Base-by-base conservation (phyloP, 92 coral and sea anemone genomes). In the Epizoanthus rinbou region DNA sequence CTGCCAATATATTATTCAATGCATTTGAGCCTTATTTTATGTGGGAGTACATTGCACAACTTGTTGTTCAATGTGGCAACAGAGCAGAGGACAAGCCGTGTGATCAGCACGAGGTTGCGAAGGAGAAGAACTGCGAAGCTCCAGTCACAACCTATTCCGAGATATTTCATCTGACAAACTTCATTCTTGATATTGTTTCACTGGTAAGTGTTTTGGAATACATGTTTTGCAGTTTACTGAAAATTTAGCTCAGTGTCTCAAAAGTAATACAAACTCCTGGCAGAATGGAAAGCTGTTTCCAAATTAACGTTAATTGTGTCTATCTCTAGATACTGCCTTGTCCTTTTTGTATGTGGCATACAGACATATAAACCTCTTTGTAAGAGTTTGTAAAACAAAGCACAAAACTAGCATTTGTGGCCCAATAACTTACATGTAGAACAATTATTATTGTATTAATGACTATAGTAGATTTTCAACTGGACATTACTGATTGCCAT, bases 21-120 rank as follows among this genome's bases (percentile, higher is more conserved):
- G 94, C 96, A 2, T 96, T 96, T 84, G 99, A 96, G 74, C 99
- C 99, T 6, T 96, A 93, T 62, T 96, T 96, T 56, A 93, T 96
- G 99, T 96, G 99, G 99, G 94, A 92, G 28, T 94, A 94, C 86
- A 86, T 92, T 16, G 93, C 98, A 31, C 92, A 94, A 85, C 86
- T 96, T 64, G 74, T 96, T 14, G 90, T 89, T 0, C 86, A 85
- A 5, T 91, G 99, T 62, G 83, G 79, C 35, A 69, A 79, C 35
- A 81, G 62, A 59, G 73, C 50, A 13, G 84, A 88, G 31, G 81
- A 79, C 43, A 84, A 58, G 23, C 3, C 23, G 24, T 60, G 53
- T 22, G 80, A 64, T 33, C 68, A 85, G 50, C 18, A 50, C 6
- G 69, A 54, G 17, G 28, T 23, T 0, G 10, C 39, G 4, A 69